These are phyloP conservation scores for Nannoperca australis DNA, from an alignment of 2,797 vertebrate species.

Conservation along the genomic window DNA sequence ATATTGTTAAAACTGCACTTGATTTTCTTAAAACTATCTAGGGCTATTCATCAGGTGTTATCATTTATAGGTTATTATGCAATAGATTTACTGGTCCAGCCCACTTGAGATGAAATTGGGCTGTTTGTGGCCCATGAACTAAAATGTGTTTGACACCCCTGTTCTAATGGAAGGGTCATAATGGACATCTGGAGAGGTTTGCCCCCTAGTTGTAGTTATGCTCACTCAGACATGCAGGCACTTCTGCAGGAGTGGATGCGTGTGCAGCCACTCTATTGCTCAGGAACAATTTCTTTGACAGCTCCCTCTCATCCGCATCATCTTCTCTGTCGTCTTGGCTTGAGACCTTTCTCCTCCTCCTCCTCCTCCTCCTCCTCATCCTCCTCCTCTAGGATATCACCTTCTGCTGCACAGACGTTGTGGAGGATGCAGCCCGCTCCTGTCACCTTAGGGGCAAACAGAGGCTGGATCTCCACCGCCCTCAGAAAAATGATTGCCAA, in stretches of 20 bases:
- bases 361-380: too few relatives aligned
- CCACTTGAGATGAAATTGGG: too few relatives aligned
- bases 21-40: too few relatives aligned
- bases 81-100: too few relatives aligned
- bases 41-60: too few relatives aligned
- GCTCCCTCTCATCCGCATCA: constrained; percentile 21
- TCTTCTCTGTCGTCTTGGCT: constrained; percentile 37
- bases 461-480: constrained; percentile 23
- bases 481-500: constrained; percentile 31
- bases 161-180: constrained; percentile 11
- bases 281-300: constrained; percentile 31
- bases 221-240: constrained; percentile 40
- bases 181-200: constrained; percentile 36
- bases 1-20: too few relatives aligned
- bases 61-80: too few relatives aligned
- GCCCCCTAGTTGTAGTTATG: constrained; percentile 35
- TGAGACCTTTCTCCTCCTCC: constrained; percentile 10
- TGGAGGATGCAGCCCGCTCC: constrained; percentile 40
- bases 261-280: constrained; percentile 17
- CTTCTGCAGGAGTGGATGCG: constrained; percentile 26
- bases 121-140: too few relatives aligned
- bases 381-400: constrained; percentile 38
- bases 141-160: neutral
- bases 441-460: constrained; percentile 42
- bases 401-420: constrained; percentile 54